Percentiles rank a stretch among this genome's conserved stretches.
Evolutionary conservation across 92 coral and sea anemone genomes (phyloP).

Genomic region (Muricea muricata): DNA sequence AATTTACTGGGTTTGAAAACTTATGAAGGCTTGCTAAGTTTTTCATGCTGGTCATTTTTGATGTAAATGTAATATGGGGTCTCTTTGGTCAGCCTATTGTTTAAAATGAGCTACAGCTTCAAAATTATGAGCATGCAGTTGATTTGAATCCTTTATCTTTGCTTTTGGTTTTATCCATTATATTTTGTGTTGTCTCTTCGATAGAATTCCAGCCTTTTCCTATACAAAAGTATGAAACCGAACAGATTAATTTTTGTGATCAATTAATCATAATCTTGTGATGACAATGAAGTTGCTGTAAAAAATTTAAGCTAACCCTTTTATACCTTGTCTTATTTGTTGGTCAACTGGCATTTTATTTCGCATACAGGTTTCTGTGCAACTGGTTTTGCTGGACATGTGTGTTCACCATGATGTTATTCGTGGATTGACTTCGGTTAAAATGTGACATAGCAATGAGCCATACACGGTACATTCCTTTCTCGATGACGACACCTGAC

Average conservation of each 20-base stretch:
- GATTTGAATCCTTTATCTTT: conserved; percentile 18
- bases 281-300: too few relatives aligned
- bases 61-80: conserved; percentile 37
- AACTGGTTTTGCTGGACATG: conserved; percentile 48
- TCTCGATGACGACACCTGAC: conserved; percentile 48
- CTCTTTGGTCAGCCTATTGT: conserved; percentile 39
- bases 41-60: not conserved
- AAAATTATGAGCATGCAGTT: conserved; percentile 44
- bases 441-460: conserved; percentile 52
- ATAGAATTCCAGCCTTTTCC: too few relatives aligned
- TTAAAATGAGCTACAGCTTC: conserved; percentile 53
- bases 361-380: conserved; percentile 13
- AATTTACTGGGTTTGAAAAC: conserved; percentile 57
- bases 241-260: too few relatives aligned
- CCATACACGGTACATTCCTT: conserved; percentile 56
- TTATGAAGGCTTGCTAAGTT: conserved; percentile 21
- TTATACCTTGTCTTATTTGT: conserved; percentile 31
- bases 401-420: conserved; percentile 30
- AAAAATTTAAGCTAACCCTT: not conserved
- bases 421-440: not conserved
- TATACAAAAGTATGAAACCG: too few relatives aligned
- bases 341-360: not conserved
- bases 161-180: not conserved
- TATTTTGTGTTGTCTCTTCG: not conserved
- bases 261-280: not conserved